A percentile compares a stretch with the other conserved stretches of the same genome.
Evolutionary conservation across 1,140 invertebrate species (phyloP).

Genomic region (Cherax destructor): DNA sequence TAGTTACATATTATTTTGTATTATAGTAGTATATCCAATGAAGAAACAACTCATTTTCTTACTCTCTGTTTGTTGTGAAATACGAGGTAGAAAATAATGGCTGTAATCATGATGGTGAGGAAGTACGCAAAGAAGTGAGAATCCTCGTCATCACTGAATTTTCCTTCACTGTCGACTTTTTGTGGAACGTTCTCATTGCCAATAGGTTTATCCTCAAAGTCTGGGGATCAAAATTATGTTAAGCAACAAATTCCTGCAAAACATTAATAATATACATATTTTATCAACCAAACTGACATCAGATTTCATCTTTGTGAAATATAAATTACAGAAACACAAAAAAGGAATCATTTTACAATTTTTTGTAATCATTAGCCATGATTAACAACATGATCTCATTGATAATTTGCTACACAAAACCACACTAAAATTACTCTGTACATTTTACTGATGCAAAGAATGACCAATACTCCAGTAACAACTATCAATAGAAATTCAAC

Average conservation of each 20-base stretch:
- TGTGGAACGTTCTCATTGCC: background rate
- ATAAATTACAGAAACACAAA: too few species aligned
- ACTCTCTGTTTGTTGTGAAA: slow-evolving; percentile 85
- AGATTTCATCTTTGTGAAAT: too few species aligned
- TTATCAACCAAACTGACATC: too few species aligned
- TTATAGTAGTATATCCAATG: background rate
- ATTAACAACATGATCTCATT: too few species aligned
- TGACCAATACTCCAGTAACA: too few species aligned
- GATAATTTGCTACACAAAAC: too few species aligned
- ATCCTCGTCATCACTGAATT: slow-evolving; percentile 72
- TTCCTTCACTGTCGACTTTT: background rate
- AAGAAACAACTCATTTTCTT: slow-evolving; percentile 39
- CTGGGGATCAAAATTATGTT: background rate
- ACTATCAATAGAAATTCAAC: too few species aligned
- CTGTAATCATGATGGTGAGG: slow-evolving; percentile 79
- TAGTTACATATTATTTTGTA: background rate
- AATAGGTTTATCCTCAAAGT: background rate
- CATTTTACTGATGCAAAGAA: too few species aligned
- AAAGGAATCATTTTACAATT: too few species aligned
- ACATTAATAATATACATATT: too few species aligned
- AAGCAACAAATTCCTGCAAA: background rate
- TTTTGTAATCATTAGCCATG: too few species aligned
- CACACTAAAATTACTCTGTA: too few species aligned
- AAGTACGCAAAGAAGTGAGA: slow-evolving; percentile 83
- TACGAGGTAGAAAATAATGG: slow-evolving; percentile 80